Base-by-base conservation (phyloP, 2,888 invertebrate genomes). In the Epicampocera succincta region DNA sequence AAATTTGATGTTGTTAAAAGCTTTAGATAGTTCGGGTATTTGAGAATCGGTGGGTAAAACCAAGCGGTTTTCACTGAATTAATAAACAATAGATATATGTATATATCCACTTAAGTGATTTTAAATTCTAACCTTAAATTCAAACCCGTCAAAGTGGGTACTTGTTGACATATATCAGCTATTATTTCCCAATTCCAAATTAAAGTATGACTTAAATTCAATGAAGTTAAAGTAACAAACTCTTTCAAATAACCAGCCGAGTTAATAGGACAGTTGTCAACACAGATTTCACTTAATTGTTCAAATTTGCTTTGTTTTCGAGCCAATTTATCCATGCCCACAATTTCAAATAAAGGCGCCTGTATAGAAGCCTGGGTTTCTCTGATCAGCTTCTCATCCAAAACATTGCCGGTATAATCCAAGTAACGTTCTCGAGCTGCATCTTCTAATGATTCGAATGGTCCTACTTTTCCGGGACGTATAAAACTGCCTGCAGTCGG, bases 401-500 rank as follows among this genome's bases (percentile, higher is more conserved):
- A 85, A 91, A 94, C 88, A 89, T 94, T 92, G 78, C 92, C 86
- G 0, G 87, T 84, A 69, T 87, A 87, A 52, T 86, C 86, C 5
- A 90, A 84, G 85, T 97, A 97, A 46, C 95, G 93, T 66, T 93
- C 92, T 83, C 92, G 91, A 21, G 98, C 94, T 29, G 98, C 97
- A 80, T 94, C 93, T 81, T 95, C 93, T 84, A 96, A 93, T 12
- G 94, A 94, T 85, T 93, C 93, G 65, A 95, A 95, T 54, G 94
- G 93, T 72, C 94, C 92, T 6, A 96, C 94, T 91, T 98, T 98
- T 85, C 94, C 95, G 0, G 95, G 94, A 46, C 97, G 94, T 83
- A 98, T 93, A 90, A 99, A 97, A 6, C 98, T 98, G 0, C 97
- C 98, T 50, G 97, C 95, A 1, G 93, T 95, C n/a, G 95, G 93